Evolutionary conservation across 1,140 invertebrate genomes (phyloP).

Genomic region (Nebria ingens): DNA sequence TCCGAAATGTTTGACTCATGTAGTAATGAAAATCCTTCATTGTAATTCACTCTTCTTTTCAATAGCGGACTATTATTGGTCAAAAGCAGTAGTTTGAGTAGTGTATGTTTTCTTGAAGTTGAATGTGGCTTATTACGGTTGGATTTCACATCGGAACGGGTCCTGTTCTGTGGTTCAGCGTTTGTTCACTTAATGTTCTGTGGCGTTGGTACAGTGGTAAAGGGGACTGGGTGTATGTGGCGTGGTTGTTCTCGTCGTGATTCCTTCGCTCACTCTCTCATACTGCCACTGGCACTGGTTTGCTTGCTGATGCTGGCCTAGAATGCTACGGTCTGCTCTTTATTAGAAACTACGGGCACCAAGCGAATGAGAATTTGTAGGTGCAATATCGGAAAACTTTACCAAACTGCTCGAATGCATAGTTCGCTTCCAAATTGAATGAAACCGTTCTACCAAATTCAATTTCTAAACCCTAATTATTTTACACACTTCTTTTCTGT

Average conservation of each 20-base stretch:
- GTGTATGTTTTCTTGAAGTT: not conserved
- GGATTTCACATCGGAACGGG: not conserved
- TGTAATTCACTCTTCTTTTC: too few relatives aligned
- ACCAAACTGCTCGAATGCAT: not conserved
- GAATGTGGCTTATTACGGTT: not conserved
- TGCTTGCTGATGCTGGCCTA: too few relatives aligned
- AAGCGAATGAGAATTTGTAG: conserved; percentile 4
- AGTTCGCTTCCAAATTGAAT: conserved; percentile 5
- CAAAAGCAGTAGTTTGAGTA: not conserved
- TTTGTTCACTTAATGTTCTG: not conserved
- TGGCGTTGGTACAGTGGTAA: too few relatives aligned
- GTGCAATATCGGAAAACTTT: conserved; percentile 9
- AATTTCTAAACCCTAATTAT: conserved; percentile 9
- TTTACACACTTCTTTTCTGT: conserved; percentile 1
- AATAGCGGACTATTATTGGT: too few relatives aligned
- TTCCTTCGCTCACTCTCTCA: too few relatives aligned
- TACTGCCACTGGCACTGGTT: not conserved
- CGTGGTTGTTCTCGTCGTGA: not conserved
- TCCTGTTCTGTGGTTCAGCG: not conserved
- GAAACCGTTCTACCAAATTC: not conserved
- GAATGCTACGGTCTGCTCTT: too few relatives aligned
- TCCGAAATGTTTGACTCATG: too few relatives aligned
- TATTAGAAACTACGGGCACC: conserved; percentile 1
- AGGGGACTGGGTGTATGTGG: too few relatives aligned
- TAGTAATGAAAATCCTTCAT: too few relatives aligned